Evolutionary conservation across 2,888 invertebrate genomes (phyloP).

Genomic region (Cyclophora punctaria): DNA sequence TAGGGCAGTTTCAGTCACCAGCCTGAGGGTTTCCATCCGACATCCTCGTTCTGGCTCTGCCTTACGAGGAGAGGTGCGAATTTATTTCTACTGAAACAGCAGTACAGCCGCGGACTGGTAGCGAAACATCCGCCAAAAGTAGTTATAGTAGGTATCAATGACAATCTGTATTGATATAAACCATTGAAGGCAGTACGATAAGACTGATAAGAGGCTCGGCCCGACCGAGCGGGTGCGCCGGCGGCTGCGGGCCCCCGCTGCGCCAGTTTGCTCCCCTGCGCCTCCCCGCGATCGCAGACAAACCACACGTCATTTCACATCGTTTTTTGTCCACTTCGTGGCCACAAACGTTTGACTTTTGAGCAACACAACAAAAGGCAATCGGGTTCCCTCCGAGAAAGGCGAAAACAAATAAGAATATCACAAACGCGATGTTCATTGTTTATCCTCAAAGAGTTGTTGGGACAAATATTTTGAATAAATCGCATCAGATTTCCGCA

Average conservation of each 20-base stretch:
- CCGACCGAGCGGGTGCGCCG: slow-evolving; percentile 29
- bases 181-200: too few relatives aligned
- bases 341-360: slow-evolving; percentile 40
- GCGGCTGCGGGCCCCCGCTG: slow-evolving; percentile 55
- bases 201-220: too few relatives aligned
- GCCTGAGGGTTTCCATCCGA: too few relatives aligned
- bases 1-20: too few relatives aligned
- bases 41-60: too few relatives aligned
- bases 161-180: too few relatives aligned
- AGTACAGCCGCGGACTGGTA: too few relatives aligned
- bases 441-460: slow-evolving; percentile 21
- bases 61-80: too few relatives aligned
- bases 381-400: slow-evolving; percentile 25
- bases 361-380: slow-evolving; percentile 35
- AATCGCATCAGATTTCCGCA: slow-evolving; percentile 42
- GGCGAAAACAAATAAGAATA: slow-evolving; percentile 34
- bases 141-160: too few relatives aligned
- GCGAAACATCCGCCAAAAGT: too few relatives aligned
- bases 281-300: slow-evolving; percentile 37
- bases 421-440: slow-evolving; percentile 7
- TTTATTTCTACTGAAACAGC: too few relatives aligned
- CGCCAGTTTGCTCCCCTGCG: slow-evolving; percentile 45
- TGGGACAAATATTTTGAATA: slow-evolving; percentile 50
- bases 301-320: slow-evolving; percentile 45
- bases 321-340: slow-evolving; percentile 46